phyloP scores from a whole-genome alignment of 2,888 invertebrate genomes.

The Hermaeophaga mercurialis region DNA sequence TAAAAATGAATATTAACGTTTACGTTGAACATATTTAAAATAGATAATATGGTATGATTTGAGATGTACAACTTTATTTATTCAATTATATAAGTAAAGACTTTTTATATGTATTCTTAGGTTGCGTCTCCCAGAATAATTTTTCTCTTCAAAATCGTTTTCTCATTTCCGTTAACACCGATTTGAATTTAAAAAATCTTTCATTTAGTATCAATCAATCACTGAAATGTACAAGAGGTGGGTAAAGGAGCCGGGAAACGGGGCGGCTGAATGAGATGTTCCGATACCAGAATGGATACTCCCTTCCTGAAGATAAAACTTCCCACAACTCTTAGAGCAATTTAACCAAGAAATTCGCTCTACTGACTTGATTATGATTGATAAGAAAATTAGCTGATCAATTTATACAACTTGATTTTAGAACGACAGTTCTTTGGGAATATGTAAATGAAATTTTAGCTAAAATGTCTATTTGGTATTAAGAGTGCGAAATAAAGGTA shows the following conservation, averaged over 20 bases:
- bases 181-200: slow-evolving; percentile 19
- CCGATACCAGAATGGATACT: slow-evolving; percentile 34
- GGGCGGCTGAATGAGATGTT: slow-evolving; percentile 33
- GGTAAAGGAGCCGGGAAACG: slow-evolving; percentile 24
- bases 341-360: slow-evolving; percentile 55
- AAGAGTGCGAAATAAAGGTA: too few relatives aligned
- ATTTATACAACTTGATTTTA: slow-evolving; percentile 31
- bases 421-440: background rate
- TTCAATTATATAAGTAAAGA: too few relatives aligned
- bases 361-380: slow-evolving; percentile 59
- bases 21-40: too few relatives aligned
- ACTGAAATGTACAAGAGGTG: slow-evolving; percentile 16
- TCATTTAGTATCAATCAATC: slow-evolving; percentile 21
- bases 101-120: too few relatives aligned
- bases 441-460: too few relatives aligned
- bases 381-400: slow-evolving; percentile 55
- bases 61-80: too few relatives aligned
- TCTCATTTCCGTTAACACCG: slow-evolving; percentile 10
- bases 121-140: too few relatives aligned
- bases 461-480: too few relatives aligned
- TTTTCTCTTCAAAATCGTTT: background rate
- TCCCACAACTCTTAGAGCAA: slow-evolving; percentile 54
- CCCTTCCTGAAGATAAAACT: slow-evolving; percentile 55
- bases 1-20: too few relatives aligned
- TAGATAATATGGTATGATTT: too few relatives aligned